Percentiles rank a stretch among this genome's conserved stretches.
Conservation (phyloP, 2,797 vertebrate genomes). For the Hirundo rustica region DNA sequence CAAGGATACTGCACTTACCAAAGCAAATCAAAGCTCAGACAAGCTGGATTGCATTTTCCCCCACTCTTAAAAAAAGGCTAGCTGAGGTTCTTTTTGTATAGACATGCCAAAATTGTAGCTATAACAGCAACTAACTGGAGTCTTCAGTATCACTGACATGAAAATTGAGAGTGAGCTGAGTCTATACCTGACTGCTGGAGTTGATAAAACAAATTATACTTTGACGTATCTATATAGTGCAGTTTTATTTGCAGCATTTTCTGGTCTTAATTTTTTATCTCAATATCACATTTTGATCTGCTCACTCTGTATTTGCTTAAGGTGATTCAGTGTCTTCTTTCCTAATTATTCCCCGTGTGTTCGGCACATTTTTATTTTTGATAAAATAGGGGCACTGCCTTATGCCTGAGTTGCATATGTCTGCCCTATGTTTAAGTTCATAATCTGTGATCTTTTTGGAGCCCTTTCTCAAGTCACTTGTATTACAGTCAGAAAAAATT, state of each 20-base stretch:
- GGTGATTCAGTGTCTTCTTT: not conserved
- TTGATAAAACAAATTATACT: not conserved
- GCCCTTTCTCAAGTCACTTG: not conserved
- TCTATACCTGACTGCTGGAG: not conserved
- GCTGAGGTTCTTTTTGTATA: not conserved
- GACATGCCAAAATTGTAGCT: not conserved
- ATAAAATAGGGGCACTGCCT: not conserved
- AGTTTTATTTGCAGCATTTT: not conserved
- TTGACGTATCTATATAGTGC: not conserved
- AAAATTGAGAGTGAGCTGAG: not conserved
- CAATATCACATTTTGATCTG: not conserved
- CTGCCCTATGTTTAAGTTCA: not conserved
- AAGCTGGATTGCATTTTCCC: not conserved
- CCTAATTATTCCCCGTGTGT: not conserved
- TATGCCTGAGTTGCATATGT: not conserved
- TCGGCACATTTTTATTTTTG: not conserved
- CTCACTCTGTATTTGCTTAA: not conserved
- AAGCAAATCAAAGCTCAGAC: not conserved
- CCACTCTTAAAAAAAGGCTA: not conserved
- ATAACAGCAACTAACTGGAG: not conserved
- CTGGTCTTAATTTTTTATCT: not conserved
- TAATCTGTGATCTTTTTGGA: not conserved
- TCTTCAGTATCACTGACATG: not conserved
- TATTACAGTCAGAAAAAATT: slow-evolving; percentile 8
- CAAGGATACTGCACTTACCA: not conserved